Base-by-base conservation (phyloP, 2,797 vertebrate species). In the Clarias platycephalus region DNA sequence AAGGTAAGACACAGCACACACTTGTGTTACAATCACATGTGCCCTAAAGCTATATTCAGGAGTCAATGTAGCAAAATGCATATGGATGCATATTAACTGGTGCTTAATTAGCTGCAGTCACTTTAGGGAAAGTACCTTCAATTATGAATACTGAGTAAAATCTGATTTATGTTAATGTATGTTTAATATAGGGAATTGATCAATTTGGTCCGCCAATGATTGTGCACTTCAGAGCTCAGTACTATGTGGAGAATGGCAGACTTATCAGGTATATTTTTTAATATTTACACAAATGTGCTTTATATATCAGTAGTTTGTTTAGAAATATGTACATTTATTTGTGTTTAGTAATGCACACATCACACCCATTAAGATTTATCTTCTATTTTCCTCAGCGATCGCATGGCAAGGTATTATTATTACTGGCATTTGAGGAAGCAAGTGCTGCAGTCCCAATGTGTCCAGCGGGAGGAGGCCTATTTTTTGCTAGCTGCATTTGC, bases 141-240 rank as follows among this genome's bases (percentile, higher is more conserved):
- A 66, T 66, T 66, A 24, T 80, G 3, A 28, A 64, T 49, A 49
- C 12, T 66, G 18, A 66, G n/a, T 80, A 22, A 28, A 66, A 13
- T 40, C 16, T 80, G 10, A 64, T 64, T 80, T 22, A 37, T 58
- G 31, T 77, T 5, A 49, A 20, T 85, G n/a, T 85, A 20, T 86
- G 31, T 80, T 6, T 62, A 88, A 89, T 86, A 13, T 91, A 99
- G 98, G 98, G 98, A 16, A 99, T 99, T 62, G 98, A 99, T 92
- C 98, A 99, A 88, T 99, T 99, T 84, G 98, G 98, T 2, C 98
- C 98, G 6, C 98, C 98, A 0, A 98, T 99, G 97, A 98, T 99
- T 89, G 96, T 99, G 89, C 98, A 99, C 93, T 99, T 99, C 92
- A 96, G 97, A 88, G 98, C 97, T 89, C 98, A 99, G 93, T 99